A percentile compares a stretch with the other conserved stretches of the same genome.
phyloP scores from a whole-genome alignment of 2,113 vertebrate genomes.

The Corythornis vintsioides region DNA sequence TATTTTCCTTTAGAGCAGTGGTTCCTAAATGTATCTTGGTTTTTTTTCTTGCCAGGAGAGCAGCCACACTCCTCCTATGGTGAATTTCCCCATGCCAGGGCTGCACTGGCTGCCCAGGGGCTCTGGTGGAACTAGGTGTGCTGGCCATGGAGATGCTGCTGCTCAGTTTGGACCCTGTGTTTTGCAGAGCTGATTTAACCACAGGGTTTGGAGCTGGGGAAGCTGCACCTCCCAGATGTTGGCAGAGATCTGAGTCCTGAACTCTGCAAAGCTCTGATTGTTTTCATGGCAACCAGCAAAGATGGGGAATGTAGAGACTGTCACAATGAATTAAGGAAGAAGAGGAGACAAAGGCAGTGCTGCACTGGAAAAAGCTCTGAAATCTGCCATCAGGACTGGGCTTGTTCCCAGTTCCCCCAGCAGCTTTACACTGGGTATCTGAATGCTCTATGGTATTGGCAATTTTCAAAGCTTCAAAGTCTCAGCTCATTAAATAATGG shows the following conservation, averaged over 20 bases:
- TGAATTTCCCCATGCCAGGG: constrained; percentile 30
- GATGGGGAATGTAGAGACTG: background rate
- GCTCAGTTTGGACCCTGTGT: background rate
- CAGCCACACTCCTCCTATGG: background rate
- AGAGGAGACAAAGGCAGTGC: background rate
- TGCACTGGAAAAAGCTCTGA: background rate
- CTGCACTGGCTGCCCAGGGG: background rate
- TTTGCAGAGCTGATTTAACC: background rate
- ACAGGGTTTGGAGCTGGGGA: background rate
- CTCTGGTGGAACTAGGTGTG: background rate
- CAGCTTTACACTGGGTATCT: background rate
- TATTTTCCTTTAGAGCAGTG: background rate
- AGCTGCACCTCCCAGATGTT: background rate
- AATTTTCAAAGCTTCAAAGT: background rate
- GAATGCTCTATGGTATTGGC: background rate
- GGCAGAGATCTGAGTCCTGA: constrained; percentile 4
- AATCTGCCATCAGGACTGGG: background rate
- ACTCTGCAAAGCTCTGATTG: background rate
- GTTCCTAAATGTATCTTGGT: background rate
- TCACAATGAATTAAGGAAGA: background rate
- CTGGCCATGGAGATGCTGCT: background rate
- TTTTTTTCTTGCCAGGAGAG: background rate
- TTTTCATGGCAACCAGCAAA: constrained; percentile 34
- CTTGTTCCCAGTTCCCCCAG: background rate
- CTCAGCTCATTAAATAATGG: background rate